Conservation (phyloP, 2,113 vertebrate genomes). For the Caloenas nicobarica region DNA sequence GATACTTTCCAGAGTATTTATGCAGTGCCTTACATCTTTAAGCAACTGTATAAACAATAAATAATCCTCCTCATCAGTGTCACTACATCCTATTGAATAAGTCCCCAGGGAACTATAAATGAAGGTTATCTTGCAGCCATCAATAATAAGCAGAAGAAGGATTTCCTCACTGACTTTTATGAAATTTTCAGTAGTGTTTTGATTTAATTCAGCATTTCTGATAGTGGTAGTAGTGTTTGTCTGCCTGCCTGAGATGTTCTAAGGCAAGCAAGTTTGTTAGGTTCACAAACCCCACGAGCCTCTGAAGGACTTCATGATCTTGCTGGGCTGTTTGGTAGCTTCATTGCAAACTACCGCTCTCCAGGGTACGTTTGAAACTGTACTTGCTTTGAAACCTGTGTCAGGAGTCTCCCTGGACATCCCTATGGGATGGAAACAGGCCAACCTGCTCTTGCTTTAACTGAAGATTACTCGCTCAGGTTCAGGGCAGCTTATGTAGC, state of each 20-base stretch:
- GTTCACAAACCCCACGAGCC: not conserved
- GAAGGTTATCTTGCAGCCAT: constrained; percentile 22
- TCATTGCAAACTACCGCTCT: not conserved
- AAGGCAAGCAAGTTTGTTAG: not conserved
- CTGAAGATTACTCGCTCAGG: not conserved
- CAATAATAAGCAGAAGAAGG: not conserved
- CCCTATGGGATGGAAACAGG: not conserved
- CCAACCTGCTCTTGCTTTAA: not conserved
- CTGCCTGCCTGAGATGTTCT: not conserved
- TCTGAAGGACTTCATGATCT: not conserved
- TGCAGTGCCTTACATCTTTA: not conserved
- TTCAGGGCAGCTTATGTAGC: not conserved
- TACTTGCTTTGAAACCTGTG: not conserved
- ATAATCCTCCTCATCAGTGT: constrained; percentile 43
- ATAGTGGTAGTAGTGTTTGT: not conserved
- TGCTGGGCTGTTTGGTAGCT: not conserved
- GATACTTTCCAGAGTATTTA: not conserved
- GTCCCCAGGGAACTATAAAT: constrained; percentile 6
- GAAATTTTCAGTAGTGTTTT: constrained; percentile 14
- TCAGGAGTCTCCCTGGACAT: not conserved
- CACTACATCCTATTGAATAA: not conserved
- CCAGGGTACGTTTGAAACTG: not conserved
- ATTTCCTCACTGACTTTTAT: not conserved
- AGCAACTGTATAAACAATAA: constrained; percentile 34
- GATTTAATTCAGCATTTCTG: not conserved